Conservation (phyloP, 2,797 vertebrate genomes). For the Pogonophryne albipinna region DNA sequence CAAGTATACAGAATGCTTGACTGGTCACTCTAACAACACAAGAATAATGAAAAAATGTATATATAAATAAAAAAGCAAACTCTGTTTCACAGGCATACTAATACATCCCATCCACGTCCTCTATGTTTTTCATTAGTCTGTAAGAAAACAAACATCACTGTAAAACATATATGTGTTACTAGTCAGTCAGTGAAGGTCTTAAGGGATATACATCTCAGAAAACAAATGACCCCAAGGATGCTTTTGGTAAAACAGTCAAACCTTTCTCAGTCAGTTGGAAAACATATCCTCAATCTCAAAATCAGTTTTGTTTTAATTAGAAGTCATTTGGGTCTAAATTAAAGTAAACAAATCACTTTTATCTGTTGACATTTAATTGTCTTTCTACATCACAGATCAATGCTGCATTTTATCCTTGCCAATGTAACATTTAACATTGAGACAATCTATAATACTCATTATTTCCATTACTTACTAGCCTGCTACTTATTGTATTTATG, state of each 20-base stretch:
- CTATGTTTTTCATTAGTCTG: neutral
- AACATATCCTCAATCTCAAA: neutral
- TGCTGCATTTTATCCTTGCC: neutral
- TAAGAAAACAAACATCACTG: no score
- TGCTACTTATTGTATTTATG: neutral
- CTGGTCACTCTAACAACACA: neutral
- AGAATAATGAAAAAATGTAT: neutral
- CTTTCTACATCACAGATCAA: conserved; percentile 1
- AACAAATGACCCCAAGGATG: neutral
- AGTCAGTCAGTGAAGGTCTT: neutral
- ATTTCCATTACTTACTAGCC: neutral
- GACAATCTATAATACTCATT: neutral
- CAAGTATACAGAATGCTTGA: conserved; percentile 4
- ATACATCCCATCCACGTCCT: neutral
- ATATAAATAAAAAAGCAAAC: neutral
- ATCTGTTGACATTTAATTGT: conserved; percentile 7
- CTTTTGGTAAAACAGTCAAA: neutral
- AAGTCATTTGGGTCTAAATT: neutral
- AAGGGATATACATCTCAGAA: neutral
- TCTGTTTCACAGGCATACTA: neutral
- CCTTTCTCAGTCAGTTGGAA: no score
- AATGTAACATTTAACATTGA: neutral
- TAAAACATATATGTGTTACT: no score
- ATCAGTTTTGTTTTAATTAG: neutral
- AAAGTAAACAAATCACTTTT: neutral